Percentiles rank a stretch among this genome's conserved stretches.
These are phyloP conservation scores for Aquatica leii DNA, from an alignment of 2,888 invertebrate genomes.

Conservation along the genomic window DNA sequence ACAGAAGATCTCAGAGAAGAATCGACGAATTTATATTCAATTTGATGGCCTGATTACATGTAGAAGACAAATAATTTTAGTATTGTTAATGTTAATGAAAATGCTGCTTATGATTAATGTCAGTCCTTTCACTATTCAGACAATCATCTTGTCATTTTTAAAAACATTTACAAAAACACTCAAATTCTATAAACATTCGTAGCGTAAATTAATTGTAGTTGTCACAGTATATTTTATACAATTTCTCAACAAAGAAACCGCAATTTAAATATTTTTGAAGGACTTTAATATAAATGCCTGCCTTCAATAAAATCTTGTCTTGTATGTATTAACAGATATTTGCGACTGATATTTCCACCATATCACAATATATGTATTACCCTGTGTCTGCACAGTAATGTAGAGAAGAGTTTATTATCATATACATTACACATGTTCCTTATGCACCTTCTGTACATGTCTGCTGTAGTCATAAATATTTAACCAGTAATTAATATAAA, in stretches of 20 bases:
- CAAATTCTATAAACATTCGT: conserved; percentile 15
- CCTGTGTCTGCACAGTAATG: background rate
- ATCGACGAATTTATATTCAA: conserved; percentile 25
- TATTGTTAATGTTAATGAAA: conserved; percentile 30
- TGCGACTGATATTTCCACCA: conserved; percentile 30
- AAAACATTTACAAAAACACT: conserved; percentile 25
- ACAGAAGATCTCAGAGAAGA: conserved; percentile 14
- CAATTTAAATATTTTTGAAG: background rate
- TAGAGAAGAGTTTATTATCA: background rate
- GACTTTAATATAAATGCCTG: background rate
- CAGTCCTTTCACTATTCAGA: conserved; percentile 46
- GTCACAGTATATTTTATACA: conserved; percentile 19
- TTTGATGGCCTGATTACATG: conserved; percentile 18
- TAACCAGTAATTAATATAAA: conserved; percentile 11
- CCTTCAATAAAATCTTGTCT: conserved; percentile 3
- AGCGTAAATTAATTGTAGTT: conserved; percentile 13
- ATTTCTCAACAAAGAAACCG: background rate
- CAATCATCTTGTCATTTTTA: conserved; percentile 51
- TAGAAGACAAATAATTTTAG: conserved; percentile 27
- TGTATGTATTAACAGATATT: conserved; percentile 14
- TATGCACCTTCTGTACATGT: conserved; percentile 49
- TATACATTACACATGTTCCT: conserved; percentile 44
- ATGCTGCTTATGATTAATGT: conserved; percentile 47
- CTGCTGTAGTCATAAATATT: conserved; percentile 34
- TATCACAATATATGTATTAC: conserved; percentile 21